Conservation (phyloP, 2,797 vertebrate genomes). For the Thunnus albacares region DNA sequence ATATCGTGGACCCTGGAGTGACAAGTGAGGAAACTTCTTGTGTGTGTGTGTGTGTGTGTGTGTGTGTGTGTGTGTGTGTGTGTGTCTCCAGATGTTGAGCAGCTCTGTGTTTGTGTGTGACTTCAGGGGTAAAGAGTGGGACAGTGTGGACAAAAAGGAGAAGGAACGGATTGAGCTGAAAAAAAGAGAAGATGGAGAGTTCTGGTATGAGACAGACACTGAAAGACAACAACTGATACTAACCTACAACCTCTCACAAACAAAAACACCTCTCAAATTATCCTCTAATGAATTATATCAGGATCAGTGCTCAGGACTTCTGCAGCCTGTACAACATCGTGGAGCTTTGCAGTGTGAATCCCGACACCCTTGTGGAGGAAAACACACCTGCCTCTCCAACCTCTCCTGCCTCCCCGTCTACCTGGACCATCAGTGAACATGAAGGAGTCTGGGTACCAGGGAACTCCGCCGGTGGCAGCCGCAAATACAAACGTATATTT, state of each 20-base stretch:
- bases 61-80: constrained; percentile 9
- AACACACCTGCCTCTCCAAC: constrained; percentile 15
- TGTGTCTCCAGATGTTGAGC: constrained; percentile 14
- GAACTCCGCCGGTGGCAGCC: constrained; percentile 86
- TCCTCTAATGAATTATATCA: constrained; percentile 37
- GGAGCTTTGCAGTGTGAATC: constrained; percentile 86
- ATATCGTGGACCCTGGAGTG: constrained; percentile 88
- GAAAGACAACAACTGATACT: not conserved
- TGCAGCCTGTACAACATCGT: constrained; percentile 79
- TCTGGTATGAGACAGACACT: constrained; percentile 80
- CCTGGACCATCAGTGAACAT: constrained; percentile 83
- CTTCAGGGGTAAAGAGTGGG: constrained; percentile 85
- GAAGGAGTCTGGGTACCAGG: constrained; percentile 83
- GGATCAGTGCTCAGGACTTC: constrained; percentile 87
- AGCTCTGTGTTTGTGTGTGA: constrained; percentile 36
- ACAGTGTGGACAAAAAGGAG: constrained; percentile 74
- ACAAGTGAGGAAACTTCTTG: constrained; percentile 78
- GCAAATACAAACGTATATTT: constrained; percentile 74
- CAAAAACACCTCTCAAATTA: not conserved
- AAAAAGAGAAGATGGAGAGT: constrained; percentile 86
- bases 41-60: constrained; percentile 5
- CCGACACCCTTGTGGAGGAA: constrained; percentile 75
- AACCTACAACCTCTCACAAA: not conserved
- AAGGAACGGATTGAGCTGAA: constrained; percentile 81
- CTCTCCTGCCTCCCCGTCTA: not conserved